Conservation (phyloP, 2,797 vertebrate species). For the Chrysocyon brachyurus region DNA sequence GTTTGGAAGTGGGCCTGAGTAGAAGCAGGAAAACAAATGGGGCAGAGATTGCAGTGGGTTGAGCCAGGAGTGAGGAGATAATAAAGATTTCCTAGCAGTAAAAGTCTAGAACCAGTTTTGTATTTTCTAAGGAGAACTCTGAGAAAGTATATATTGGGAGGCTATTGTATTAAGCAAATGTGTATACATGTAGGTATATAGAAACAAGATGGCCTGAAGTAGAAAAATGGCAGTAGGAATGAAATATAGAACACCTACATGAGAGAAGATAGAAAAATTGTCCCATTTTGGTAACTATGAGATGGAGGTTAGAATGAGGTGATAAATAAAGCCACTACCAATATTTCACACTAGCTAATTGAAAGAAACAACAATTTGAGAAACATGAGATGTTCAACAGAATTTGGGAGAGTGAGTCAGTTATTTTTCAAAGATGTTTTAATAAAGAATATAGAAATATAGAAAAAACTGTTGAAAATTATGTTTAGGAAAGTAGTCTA, state of each 20-base stretch:
- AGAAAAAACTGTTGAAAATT: conserved; percentile 27
- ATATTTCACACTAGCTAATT: neutral
- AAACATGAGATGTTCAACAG: neutral
- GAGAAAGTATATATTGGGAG: neutral
- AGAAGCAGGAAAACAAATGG: neutral
- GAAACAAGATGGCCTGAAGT: neutral
- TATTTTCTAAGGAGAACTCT: neutral
- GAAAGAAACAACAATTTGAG: neutral
- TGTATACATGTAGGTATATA: neutral
- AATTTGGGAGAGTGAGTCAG: neutral
- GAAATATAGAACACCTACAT: neutral
- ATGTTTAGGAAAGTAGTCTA: neutral
- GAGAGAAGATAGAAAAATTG: neutral
- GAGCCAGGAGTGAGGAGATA: neutral
- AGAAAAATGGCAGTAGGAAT: neutral
- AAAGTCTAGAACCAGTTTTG: neutral
- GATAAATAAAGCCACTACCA: neutral
- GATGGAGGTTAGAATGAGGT: neutral
- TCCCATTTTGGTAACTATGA: neutral
- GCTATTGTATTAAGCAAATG: neutral
- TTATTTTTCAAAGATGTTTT: neutral
- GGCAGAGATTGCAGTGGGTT: neutral
- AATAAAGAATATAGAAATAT: neutral
- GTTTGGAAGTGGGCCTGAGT: neutral
- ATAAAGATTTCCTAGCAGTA: neutral